phyloP scores from a whole-genome alignment of 2,113 vertebrate species.

The Terrapene triunguis region DNA sequence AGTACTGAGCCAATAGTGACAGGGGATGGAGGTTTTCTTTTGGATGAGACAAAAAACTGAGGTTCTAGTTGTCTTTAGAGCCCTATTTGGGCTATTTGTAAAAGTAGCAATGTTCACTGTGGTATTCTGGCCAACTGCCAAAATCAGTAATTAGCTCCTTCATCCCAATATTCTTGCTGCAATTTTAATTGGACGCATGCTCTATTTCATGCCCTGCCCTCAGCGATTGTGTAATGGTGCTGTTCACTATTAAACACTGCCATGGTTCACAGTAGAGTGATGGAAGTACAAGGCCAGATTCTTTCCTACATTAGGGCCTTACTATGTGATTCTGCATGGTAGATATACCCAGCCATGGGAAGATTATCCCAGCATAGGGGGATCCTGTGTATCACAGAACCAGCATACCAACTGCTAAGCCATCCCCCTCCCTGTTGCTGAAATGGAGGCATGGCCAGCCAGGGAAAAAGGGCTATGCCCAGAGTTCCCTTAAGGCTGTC shows the following conservation, averaged over 20 bases:
- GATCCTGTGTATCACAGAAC: background rate
- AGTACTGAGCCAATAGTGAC: background rate
- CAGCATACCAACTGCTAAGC: background rate
- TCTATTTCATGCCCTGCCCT: background rate
- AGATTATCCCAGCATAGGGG: background rate
- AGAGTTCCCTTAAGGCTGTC: background rate
- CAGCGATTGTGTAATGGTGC: background rate
- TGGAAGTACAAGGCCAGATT: background rate
- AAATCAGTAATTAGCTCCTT: background rate
- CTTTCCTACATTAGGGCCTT: background rate
- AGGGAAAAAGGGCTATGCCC: background rate
- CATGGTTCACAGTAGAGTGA: background rate
- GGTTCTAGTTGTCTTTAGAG: background rate
- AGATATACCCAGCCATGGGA: background rate
- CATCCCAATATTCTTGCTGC: background rate
- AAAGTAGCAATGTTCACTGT: background rate
- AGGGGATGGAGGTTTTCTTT: background rate
- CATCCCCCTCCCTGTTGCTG: background rate
- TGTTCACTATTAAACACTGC: background rate
- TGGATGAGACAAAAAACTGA: background rate
- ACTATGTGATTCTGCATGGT: background rate
- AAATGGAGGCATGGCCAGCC: background rate
- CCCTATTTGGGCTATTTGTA: background rate
- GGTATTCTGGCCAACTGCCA: background rate
- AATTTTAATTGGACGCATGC: background rate